Conservation (phyloP, 2,113 vertebrate genomes). For the Eurystomus gularis region DNA sequence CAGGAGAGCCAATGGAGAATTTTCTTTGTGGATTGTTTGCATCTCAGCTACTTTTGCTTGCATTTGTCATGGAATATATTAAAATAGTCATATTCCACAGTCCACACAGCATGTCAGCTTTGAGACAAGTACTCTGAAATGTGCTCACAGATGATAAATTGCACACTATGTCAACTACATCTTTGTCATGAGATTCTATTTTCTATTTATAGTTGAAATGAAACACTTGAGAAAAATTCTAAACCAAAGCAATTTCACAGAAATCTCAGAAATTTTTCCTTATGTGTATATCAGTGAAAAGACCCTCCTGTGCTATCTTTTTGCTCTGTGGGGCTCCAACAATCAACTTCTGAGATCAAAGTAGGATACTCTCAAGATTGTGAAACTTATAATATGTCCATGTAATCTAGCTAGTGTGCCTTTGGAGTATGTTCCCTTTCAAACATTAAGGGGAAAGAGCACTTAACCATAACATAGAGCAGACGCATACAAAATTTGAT, state of each 20-base stretch:
- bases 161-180: slow-evolving; percentile 56
- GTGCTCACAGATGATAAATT: slow-evolving; percentile 64
- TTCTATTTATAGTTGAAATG: slow-evolving; percentile 73
- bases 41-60: slow-evolving; percentile 26
- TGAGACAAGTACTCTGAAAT: slow-evolving; percentile 56
- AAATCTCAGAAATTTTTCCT: slow-evolving; percentile 58
- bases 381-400: slow-evolving; percentile 4
- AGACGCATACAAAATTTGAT: slow-evolving; percentile 37
- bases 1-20: slow-evolving; percentile 1
- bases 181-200: slow-evolving; percentile 58
- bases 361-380: slow-evolving; percentile 25
- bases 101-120: slow-evolving; percentile 55
- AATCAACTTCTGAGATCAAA: slow-evolving; percentile 72
- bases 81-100: slow-evolving; percentile 22
- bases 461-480: slow-evolving; percentile 9
- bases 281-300: slow-evolving; percentile 62
- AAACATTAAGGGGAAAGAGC: neutral
- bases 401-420: slow-evolving; percentile 21
- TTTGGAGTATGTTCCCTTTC: slow-evolving; percentile 45
- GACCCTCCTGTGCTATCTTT: slow-evolving; percentile 27
- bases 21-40: slow-evolving; percentile 44
- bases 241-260: slow-evolving; percentile 70
- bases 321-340: slow-evolving; percentile 56
- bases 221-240: slow-evolving; percentile 63
- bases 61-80: slow-evolving; percentile 42